Base-by-base conservation (phyloP, 2,888 invertebrate genomes). In the Agonopterix alstromeriana region DNA sequence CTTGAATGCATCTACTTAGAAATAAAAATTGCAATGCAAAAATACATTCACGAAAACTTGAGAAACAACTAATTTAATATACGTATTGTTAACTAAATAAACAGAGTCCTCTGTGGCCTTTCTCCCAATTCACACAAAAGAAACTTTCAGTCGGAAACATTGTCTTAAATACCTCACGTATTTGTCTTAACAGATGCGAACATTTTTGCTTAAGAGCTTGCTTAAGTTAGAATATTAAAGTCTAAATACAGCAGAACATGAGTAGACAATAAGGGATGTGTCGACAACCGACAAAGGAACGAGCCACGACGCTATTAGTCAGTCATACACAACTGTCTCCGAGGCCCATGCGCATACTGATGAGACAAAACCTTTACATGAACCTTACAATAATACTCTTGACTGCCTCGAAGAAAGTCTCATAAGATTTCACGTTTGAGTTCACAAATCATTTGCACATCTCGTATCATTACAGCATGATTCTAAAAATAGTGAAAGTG, bases 241-340 rank as follows among this genome's bases (percentile, higher is more conserved):
- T 27, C 27, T 27, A 27, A 27, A 27, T 27, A 27, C 27, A 27
- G 27, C 67, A 70, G 73, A 73, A 72, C 68, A 63, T 63, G 62
- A 61, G 64, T 76, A 73, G 76, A 74, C 67, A 67, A 10, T 38
- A 38, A 60, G 63, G 66, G 69, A 70, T 72, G 65, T 65, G 72
- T 73, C 68, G 67, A 67, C 69, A 66, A 65, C 77, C 80, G 79
- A 82, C 82, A 83, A 83, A 80, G 77, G 67, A 58, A 50, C 63
- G 61, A 58, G 60, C 56, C 72, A 75, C 66, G 69, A 63, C 61
- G 67, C 76, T 73, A 80, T 82, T 81, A 78, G 77, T 81, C 79
- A 78, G 71, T 67, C 69, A 61, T 57, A 62, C 63, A 59, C 57
- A 58, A 56, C 61, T 63, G 67, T 60, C 67, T 55, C 53, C 60